A percentile compares a stretch with the other conserved stretches of the same genome.
These are phyloP conservation scores for Trichomalopsis sarcophagae DNA, from an alignment of 1,140 invertebrate genomes.

Conservation along the genomic window DNA sequence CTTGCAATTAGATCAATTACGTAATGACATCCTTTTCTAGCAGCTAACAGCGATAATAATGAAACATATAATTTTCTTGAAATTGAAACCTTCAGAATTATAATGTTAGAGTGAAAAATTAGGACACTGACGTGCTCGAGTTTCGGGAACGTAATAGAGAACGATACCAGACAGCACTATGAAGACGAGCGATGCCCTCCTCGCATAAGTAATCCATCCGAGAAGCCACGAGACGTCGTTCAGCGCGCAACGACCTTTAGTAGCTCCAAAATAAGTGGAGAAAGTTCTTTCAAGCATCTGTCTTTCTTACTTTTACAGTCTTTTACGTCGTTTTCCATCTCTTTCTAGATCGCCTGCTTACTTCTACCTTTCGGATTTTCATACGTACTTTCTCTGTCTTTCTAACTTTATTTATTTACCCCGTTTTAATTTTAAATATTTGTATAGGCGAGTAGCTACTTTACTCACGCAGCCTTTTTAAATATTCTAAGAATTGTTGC, in stretches of 20 bases:
- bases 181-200: conserved; percentile 55
- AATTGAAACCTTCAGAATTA: no score
- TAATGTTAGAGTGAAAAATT: background rate
- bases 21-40: conserved; percentile 57
- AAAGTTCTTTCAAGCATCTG: conserved; percentile 32
- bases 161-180: conserved; percentile 56
- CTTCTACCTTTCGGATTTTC: background rate
- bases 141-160: conserved; percentile 62
- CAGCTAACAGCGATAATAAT: conserved; percentile 44
- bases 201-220: conserved; percentile 56
- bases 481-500: background rate
- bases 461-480: no score
- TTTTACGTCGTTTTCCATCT: background rate
- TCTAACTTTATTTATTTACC: background rate
- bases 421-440: background rate
- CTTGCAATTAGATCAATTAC: conserved; percentile 61
- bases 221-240: conserved; percentile 3
- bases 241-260: background rate
- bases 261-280: conserved; percentile 40
- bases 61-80: no score
- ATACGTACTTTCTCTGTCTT: background rate
- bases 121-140: conserved; percentile 59
- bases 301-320: conserved; percentile 12
- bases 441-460: background rate
- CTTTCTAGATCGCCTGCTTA: background rate